Conservation (phyloP, 2,113 vertebrate genomes). For the Elgaria multicarinata region DNA sequence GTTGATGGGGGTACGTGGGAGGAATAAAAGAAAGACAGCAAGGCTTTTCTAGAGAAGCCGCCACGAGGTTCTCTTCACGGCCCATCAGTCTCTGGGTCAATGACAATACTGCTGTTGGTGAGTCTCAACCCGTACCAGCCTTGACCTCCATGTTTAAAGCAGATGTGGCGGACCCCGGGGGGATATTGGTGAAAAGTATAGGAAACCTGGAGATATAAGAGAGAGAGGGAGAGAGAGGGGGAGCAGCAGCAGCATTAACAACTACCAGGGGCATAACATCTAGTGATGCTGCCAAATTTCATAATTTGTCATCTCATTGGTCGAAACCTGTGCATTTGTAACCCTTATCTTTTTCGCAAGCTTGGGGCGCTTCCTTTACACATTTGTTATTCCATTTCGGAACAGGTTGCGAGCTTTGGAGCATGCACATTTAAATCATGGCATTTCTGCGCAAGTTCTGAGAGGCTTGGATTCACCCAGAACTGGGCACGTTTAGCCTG, state of each 20-base stretch:
- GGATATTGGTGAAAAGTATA: constrained; percentile 88
- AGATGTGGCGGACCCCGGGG: constrained; percentile 84
- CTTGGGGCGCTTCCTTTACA: too few species aligned
- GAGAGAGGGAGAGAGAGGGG: rapidly evolving
- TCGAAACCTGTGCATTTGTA: too few species aligned
- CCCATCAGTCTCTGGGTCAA: constrained; percentile 65
- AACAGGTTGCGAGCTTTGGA: too few species aligned
- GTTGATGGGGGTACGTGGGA: too few species aligned
- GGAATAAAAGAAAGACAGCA: background rate
- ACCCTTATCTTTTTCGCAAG: too few species aligned
- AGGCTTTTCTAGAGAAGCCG: too few species aligned
- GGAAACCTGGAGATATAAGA: constrained; percentile 75
- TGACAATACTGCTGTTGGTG: constrained; percentile 87
- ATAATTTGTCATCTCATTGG: too few species aligned
- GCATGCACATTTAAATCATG: too few species aligned
- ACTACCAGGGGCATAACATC: background rate
- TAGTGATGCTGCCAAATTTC: background rate
- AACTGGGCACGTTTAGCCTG: too few species aligned
- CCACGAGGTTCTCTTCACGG: too few species aligned
- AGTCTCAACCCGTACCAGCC: constrained; percentile 88
- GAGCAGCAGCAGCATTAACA: background rate
- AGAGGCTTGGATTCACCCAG: too few species aligned
- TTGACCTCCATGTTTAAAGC: constrained; percentile 83
- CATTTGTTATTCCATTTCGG: background rate
- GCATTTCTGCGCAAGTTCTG: too few species aligned